Conservation (phyloP, 2,888 invertebrate species). For the Drosophila pseudotalamancana region DNA sequence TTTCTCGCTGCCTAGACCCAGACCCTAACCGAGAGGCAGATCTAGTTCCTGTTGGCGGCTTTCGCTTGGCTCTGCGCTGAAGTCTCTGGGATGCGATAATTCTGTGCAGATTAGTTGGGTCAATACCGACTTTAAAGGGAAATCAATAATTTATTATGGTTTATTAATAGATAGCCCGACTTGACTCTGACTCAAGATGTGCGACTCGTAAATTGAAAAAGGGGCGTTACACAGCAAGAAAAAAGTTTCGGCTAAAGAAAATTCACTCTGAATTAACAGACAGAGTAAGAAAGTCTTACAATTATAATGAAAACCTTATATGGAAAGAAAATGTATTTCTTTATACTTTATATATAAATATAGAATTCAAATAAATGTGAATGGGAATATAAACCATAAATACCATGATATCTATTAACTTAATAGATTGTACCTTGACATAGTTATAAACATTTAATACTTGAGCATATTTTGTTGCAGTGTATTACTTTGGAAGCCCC, state of each 20-base stretch:
- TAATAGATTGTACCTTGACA: too few relatives aligned
- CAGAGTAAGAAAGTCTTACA: too few relatives aligned
- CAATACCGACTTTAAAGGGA: conserved; percentile 67
- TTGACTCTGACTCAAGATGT: conserved; percentile 50
- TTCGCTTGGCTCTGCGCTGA: conserved; percentile 6
- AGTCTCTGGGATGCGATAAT: conserved; percentile 52
- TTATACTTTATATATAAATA: too few relatives aligned
- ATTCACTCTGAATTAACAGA: too few relatives aligned
- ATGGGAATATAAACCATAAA: too few relatives aligned
- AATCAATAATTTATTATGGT: conserved; percentile 80
- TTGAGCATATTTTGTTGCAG: conserved; percentile 28
- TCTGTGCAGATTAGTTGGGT: conserved; percentile 75
- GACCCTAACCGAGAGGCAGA: not conserved
- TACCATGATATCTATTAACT: too few relatives aligned
- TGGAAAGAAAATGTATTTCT: too few relatives aligned
- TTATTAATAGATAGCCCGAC: conserved; percentile 65
- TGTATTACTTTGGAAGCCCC: conserved; percentile 29
- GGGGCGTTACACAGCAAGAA: conserved; percentile 42
- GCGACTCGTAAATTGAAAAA: conserved; percentile 59
- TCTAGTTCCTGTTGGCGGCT: conserved; percentile 18
- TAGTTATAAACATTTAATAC: not conserved
- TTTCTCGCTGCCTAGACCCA: conserved; percentile 14
- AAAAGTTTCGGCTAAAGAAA: too few relatives aligned
- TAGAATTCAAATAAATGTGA: too few relatives aligned
- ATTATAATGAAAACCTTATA: too few relatives aligned